Evolutionary conservation across 2,113 vertebrate genomes (phyloP).

Genomic region (Pituophis catenifer): DNA sequence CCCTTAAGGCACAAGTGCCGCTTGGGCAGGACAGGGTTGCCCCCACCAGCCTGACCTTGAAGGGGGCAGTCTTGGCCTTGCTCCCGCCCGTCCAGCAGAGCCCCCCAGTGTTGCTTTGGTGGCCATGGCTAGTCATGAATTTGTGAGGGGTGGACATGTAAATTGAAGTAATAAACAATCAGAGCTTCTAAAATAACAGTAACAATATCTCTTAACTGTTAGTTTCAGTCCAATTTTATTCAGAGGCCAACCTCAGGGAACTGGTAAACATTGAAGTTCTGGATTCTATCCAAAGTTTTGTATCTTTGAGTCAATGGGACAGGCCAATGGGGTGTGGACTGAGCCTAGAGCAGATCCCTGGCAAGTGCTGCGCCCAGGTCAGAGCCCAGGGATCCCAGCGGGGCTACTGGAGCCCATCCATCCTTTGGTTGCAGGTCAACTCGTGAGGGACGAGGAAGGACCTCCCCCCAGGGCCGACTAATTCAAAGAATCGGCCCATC

Average conservation of each 20-base stretch:
- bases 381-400: neutral
- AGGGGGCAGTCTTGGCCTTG: neutral
- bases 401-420: neutral
- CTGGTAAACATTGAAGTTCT: neutral
- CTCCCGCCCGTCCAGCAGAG: neutral
- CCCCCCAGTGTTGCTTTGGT: neutral
- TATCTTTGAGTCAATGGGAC: no score
- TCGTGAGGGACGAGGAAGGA: neutral
- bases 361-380: neutral
- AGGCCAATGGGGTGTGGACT: neutral
- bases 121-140: neutral
- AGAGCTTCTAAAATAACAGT: neutral
- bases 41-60: neutral
- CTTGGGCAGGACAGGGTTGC: neutral
- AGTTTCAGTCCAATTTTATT: neutral
- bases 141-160: neutral
- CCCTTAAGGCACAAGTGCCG: neutral
- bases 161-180: neutral
- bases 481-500: neutral
- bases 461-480: neutral
- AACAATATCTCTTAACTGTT: neutral
- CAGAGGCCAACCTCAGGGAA: neutral
- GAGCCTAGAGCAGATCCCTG: neutral
- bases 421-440: neutral
- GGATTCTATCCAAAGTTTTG: neutral